Evolutionary conservation across 2,888 invertebrate genomes (phyloP), one percentile per base, ranked within the genome.

Genomic region (Ophion ellenae): DNA sequence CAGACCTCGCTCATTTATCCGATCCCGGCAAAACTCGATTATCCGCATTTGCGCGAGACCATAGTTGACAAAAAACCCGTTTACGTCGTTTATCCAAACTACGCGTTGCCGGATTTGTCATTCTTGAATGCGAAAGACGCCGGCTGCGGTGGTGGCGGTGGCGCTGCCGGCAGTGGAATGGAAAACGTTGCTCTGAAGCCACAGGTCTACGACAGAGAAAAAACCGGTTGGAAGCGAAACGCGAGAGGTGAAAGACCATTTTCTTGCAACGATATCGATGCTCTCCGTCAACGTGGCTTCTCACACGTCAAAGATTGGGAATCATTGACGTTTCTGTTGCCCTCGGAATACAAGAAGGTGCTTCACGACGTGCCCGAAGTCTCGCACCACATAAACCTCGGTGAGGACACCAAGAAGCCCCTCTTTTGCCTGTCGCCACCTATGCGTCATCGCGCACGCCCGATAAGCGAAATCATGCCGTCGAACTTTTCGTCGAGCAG

Each of bases 241-340:
- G 73, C 93, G 93, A 95, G 94, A 92, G 94, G 95, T 67, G 95
- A 95, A 90, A 94, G 97, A 86, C 97, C 97, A 1, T 97, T 97
- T 91, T 97, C 97, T 67, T 97, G 96, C 91, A 97, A 96, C 90
- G 98, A 98, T 92, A 95, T 98, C 75, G 98, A 98, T 94, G 95
- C 96, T 86, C 94, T 98, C 61, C 96, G 97, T 92, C 97, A 97
- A 91, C 96, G 97, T 93, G 97, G 97, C 78, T 96, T 98, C 87
- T 96, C 96, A 64, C 98, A 98, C 92, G 97, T 99, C 10, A 96
- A 97, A 92, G 99, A 99, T 94, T 99, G 99, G 99, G 98, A 98
- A 91, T 98, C 98, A 0, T 95, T 99, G 76, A 98, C 97, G 90
- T 97, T 98, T 89, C 95, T 99, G 73, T 94, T 99, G 87, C 99